Evolutionary conservation across 2,113 vertebrate genomes (phyloP).

Genomic region (Numenius arquata): DNA sequence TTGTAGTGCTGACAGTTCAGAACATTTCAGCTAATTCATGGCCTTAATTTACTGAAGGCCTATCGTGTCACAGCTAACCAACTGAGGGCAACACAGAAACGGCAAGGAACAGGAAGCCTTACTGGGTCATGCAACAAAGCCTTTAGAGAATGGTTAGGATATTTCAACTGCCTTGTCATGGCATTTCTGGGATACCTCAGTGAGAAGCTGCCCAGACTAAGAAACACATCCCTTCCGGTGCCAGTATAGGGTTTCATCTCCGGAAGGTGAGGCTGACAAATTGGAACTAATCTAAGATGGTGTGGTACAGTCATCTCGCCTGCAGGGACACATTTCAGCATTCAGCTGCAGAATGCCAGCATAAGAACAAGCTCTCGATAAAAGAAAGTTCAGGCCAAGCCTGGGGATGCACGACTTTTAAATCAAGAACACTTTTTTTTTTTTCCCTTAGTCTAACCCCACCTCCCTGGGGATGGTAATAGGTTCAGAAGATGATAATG

Average conservation of each 20-base stretch:
- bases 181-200: constrained; percentile 2
- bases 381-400: constrained; percentile 71
- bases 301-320: constrained; percentile 57
- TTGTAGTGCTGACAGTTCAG: neutral
- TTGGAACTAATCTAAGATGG: constrained; percentile 62
- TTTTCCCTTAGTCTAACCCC: neutral
- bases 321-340: constrained; percentile 63
- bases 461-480: neutral
- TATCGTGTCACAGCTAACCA: neutral
- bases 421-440: constrained; percentile 31
- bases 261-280: constrained; percentile 62
- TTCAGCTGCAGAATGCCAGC: constrained; percentile 55
- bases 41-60: neutral
- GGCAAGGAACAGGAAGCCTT: neutral
- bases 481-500: constrained; percentile 35
- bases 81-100: neutral
- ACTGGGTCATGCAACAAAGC: neutral
- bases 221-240: neutral
- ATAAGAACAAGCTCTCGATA: constrained; percentile 53
- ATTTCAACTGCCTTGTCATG: neutral
- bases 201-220: constrained; percentile 2
- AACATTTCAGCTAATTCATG: constrained; percentile 12
- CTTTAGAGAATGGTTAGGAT: neutral
- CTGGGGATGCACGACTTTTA: constrained; percentile 62
- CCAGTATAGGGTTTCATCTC: constrained; percentile 27